phyloP scores from a whole-genome alignment of 2,797 vertebrate genomes.

The Lepilemur septentrionalis region DNA sequence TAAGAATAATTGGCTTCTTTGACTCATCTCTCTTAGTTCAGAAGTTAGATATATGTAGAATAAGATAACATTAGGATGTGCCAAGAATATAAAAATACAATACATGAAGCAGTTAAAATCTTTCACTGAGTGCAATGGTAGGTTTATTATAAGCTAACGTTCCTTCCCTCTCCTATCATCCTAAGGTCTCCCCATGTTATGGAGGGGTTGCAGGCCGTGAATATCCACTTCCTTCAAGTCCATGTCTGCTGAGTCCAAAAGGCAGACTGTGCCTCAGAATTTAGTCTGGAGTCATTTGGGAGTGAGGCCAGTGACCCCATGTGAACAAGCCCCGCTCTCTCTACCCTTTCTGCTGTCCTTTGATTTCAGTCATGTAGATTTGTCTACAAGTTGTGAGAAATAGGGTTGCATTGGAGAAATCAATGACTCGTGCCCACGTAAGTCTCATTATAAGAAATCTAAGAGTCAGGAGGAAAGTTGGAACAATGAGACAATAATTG shows the following conservation, averaged over 20 bases:
- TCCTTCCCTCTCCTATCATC: background rate
- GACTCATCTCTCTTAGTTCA: background rate
- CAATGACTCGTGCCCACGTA: background rate
- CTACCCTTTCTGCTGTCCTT: background rate
- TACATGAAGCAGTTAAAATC: background rate
- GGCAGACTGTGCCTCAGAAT: background rate
- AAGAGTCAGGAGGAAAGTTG: background rate
- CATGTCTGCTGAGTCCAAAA: background rate
- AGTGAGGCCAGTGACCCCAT: background rate
- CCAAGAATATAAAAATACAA: background rate
- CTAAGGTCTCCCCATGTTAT: background rate
- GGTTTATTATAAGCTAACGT: background rate
- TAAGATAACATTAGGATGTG: background rate
- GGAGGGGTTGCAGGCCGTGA: no score
- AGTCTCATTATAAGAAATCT: background rate
- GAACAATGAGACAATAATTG: background rate
- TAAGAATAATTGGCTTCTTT: slow-evolving; percentile 30
- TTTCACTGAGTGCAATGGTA: background rate
- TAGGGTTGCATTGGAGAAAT: background rate
- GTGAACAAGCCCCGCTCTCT: background rate
- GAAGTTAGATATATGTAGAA: slow-evolving; percentile 33
- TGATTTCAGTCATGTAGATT: background rate
- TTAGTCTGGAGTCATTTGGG: background rate
- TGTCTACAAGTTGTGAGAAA: background rate
- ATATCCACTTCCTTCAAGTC: background rate